These are phyloP conservation scores for Eudyptes chrysolophus DNA, from an alignment of 2,113 vertebrate genomes.

Conservation along the genomic window DNA sequence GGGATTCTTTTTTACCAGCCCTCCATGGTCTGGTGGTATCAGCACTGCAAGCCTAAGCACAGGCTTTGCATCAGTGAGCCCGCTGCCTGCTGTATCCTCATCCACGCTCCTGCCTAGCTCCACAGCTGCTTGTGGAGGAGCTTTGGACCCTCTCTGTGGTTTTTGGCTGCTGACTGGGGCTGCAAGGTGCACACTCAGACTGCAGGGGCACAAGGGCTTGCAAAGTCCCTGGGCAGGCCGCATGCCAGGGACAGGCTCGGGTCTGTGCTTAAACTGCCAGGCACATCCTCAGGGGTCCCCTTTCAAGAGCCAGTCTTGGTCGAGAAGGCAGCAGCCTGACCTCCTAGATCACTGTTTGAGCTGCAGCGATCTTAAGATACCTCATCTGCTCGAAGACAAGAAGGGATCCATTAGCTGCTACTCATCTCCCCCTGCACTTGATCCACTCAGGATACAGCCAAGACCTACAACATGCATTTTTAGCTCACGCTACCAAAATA, in stretches of 20 bases:
- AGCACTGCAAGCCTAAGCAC: neutral
- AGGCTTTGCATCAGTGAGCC: neutral
- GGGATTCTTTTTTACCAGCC: neutral
- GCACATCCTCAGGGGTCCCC: too few species aligned
- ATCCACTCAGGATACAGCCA: neutral
- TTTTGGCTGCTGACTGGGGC: neutral
- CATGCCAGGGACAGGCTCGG: neutral
- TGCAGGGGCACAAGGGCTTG: neutral
- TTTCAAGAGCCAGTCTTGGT: neutral
- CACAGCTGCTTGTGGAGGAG: neutral
- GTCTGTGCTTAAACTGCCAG: neutral
- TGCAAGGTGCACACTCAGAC: neutral
- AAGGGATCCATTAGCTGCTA: fast-evolving
- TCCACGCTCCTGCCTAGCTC: neutral
- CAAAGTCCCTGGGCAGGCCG: neutral
- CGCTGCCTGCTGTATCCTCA: neutral
- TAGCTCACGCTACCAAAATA: neutral
- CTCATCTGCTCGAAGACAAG: neutral
- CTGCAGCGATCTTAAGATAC: neutral
- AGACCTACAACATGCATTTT: neutral
- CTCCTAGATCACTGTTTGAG: neutral
- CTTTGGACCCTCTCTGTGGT: neutral
- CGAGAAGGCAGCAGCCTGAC: neutral
- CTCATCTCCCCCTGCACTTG: neutral
- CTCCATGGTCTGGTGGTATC: neutral